phyloP scores from a whole-genome alignment of 2,797 vertebrate species.

The Prunella strophiata region DNA sequence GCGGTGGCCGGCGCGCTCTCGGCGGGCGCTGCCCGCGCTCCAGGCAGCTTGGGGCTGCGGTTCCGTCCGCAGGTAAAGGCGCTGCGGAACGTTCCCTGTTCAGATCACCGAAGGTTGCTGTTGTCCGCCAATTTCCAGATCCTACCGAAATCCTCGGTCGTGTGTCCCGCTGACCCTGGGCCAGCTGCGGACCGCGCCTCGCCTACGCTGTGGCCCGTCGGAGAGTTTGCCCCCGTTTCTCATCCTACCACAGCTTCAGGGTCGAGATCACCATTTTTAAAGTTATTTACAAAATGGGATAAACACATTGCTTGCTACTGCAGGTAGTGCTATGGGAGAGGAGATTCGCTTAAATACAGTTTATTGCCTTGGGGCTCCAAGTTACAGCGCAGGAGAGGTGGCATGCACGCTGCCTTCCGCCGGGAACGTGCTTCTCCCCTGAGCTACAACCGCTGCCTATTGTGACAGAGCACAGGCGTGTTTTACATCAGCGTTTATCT shows the following conservation, averaged over 20 bases:
- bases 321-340: not conserved
- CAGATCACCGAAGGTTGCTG: not conserved
- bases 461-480: not conserved
- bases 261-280: not conserved
- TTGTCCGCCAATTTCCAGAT: not conserved
- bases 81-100: too few relatives aligned
- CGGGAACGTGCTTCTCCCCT: not conserved
- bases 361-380: not conserved
- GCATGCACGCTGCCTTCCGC: not conserved
- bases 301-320: not conserved
- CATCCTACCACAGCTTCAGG: not conserved
- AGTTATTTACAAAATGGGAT: not conserved
- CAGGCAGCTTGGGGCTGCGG: not conserved
- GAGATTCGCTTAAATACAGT: not conserved
- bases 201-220: not conserved
- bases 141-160: not conserved
- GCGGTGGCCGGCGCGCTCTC: not conserved
- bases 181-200: not conserved
- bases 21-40: not conserved
- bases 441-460: not conserved
- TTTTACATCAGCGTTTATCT: not conserved
- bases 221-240: not conserved
- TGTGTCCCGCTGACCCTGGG: not conserved
- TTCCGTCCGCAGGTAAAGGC: not conserved
- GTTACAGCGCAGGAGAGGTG: fast-evolving